phyloP scores from a whole-genome alignment of 2,888 invertebrate genomes.

The Homarus gammarus region DNA sequence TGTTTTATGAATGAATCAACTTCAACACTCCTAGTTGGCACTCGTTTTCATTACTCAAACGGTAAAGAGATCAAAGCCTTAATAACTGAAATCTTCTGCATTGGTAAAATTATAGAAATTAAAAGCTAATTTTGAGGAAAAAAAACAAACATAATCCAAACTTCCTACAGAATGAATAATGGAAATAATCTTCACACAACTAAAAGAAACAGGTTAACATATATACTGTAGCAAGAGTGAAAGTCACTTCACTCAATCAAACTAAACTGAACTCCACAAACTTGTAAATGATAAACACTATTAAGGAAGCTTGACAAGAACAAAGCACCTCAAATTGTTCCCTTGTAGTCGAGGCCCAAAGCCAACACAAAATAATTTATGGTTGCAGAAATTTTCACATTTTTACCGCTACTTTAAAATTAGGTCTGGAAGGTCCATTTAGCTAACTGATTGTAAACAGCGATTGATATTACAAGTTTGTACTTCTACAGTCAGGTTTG shows the following conservation, averaged over 20 bases:
- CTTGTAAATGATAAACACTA: neutral
- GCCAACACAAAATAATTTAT: neutral
- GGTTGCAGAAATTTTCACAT: neutral
- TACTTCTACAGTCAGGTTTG: conserved; percentile 18
- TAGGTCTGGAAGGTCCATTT: neutral
- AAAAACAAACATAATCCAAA: neutral
- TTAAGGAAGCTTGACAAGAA: neutral
- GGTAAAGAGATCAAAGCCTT: conserved; percentile 1
- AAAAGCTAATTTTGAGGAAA: neutral
- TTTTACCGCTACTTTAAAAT: neutral
- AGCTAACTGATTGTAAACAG: neutral
- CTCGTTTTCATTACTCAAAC: neutral
- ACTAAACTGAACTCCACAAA: neutral
- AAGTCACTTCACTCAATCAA: neutral
- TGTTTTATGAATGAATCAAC: neutral
- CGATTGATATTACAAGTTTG: neutral
- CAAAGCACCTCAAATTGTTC: neutral
- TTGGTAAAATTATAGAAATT: neutral
- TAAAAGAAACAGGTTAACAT: neutral
- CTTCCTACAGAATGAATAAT: neutral
- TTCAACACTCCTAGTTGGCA: neutral
- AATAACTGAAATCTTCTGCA: neutral
- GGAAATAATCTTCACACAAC: neutral
- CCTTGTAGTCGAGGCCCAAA: neutral
- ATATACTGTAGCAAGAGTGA: neutral